Conservation (phyloP, 2,888 invertebrate genomes). For the Amblyjoppa proteus region DNA sequence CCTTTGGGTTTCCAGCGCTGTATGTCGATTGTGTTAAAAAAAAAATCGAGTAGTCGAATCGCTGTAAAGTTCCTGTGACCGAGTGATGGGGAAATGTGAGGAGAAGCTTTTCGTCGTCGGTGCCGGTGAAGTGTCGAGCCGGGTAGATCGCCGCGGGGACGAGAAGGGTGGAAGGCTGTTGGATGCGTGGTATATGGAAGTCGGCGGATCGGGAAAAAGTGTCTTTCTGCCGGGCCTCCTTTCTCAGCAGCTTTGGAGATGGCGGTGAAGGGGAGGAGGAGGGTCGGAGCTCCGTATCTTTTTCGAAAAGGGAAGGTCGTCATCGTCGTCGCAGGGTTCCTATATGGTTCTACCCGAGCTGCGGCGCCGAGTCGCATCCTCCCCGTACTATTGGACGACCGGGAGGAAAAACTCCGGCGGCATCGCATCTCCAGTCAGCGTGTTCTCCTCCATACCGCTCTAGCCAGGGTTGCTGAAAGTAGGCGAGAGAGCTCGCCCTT, state of each 20-base stretch:
- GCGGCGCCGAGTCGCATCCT: conserved; percentile 56
- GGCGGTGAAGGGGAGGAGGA: background rate
- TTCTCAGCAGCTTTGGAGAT: conserved; percentile 45
- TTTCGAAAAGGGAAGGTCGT: conserved; percentile 53
- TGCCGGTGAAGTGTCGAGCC: conserved; percentile 32
- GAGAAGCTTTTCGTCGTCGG: conserved; percentile 66
- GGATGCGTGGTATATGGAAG: conserved; percentile 68
- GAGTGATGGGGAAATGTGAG: conserved; percentile 38
- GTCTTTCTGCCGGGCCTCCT: conserved; percentile 49
- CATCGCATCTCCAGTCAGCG: conserved; percentile 49
- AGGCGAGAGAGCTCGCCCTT: conserved; percentile 62
- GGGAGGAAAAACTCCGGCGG: conserved; percentile 59
- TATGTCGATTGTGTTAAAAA: conserved; percentile 15
- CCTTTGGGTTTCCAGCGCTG: background rate
- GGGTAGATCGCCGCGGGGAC: conserved; percentile 48
- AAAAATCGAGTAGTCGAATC: background rate
- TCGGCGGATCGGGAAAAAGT: conserved; percentile 69
- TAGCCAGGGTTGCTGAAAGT: conserved; percentile 31
- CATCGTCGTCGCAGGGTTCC: conserved; percentile 47
- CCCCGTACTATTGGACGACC: conserved; percentile 58
- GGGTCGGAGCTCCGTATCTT: conserved; percentile 63
- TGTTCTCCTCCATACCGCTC: conserved; percentile 39
- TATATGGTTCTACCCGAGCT: conserved; percentile 27
- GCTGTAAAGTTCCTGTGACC: conserved; percentile 25
- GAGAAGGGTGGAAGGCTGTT: conserved; percentile 49